These are phyloP conservation scores for Phycodurus eques DNA, from an alignment of 2,113 vertebrate genomes.

Conservation along the genomic window DNA sequence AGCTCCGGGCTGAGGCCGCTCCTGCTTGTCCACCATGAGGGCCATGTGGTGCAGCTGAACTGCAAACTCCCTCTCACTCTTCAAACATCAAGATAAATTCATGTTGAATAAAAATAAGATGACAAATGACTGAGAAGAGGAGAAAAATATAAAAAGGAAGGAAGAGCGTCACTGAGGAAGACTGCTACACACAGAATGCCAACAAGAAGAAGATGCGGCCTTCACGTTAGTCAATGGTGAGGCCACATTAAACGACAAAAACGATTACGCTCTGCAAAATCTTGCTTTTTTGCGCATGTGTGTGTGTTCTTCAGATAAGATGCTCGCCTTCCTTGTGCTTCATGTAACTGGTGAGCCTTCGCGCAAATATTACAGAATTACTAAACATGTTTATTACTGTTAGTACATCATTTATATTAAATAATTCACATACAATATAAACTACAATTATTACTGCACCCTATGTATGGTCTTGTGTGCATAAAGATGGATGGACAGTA, in stretches of 20 bases:
- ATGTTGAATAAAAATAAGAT: too few species aligned
- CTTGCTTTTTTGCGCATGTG: background rate
- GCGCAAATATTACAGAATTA: background rate
- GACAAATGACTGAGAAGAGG: too few species aligned
- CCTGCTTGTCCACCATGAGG: constrained; percentile 78
- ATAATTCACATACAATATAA: too few species aligned
- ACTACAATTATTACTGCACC: too few species aligned
- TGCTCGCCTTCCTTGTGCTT: background rate
- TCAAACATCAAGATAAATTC: constrained; percentile 29
- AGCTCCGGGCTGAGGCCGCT: constrained; percentile 66
- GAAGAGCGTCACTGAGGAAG: too few species aligned
- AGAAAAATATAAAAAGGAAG: background rate
- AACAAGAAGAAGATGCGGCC: background rate
- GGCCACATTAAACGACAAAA: background rate
- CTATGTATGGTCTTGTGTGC: too few species aligned
- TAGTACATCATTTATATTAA: too few species aligned
- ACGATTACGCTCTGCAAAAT: too few species aligned
- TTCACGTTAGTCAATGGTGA: background rate
- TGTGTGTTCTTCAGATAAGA: background rate
- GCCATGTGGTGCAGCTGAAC: constrained; percentile 88
- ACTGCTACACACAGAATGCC: background rate
- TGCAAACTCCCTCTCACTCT: constrained; percentile 90
- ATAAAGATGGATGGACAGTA: too few species aligned
- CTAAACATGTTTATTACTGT: too few species aligned
- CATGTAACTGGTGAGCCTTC: background rate